Base-by-base conservation (phyloP, 2,888 invertebrate species). In the Lysandra coridon region DNA sequence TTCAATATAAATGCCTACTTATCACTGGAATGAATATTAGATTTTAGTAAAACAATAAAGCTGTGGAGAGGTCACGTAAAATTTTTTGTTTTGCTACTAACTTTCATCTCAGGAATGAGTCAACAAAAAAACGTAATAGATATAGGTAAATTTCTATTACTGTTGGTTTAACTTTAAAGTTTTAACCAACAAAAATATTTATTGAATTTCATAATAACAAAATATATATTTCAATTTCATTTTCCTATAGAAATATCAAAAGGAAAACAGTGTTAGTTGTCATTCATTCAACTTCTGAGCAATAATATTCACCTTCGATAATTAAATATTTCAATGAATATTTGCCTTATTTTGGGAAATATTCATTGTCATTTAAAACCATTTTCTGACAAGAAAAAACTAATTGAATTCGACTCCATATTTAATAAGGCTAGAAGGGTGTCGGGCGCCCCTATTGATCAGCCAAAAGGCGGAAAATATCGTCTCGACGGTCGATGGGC, bases 391-490 rank as follows among this genome's bases (percentile, higher is more conserved):
- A 69, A 69, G 64, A 33, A 62, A 69, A 49, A 40, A 76, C 57
- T 62, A 80, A 80, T 79, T 33, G 53, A 78, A 78, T 73, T 81
- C 89, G 84, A 82, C 89, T 90, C 90, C 82, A 87, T 81, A 64
- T 80, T 82, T 84, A 81, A 80, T 84, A 78, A 78, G 79, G 80
- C 85, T 86, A 82, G 87, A 88, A 89, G 90, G 90, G 90, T 90
- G 90, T 89, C 87, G 90, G 88, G 88, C 88, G 89, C 93, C 93
- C 93, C 93, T 93, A 94, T 94, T 94, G 94, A 94, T 93, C 93
- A 93, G 93, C 92, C 91, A 93, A 94, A 93, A 92, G 91, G 92
- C 93, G 93, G 93, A 93, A 94, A 93, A 93, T 93, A 94, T 92
- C 89, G 90, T 90, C 88, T 90, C 87, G 90, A 92, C 86, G 88